These are phyloP conservation scores for Perca fluviatilis DNA, from an alignment of 2,113 vertebrate species.

Conservation along the genomic window DNA sequence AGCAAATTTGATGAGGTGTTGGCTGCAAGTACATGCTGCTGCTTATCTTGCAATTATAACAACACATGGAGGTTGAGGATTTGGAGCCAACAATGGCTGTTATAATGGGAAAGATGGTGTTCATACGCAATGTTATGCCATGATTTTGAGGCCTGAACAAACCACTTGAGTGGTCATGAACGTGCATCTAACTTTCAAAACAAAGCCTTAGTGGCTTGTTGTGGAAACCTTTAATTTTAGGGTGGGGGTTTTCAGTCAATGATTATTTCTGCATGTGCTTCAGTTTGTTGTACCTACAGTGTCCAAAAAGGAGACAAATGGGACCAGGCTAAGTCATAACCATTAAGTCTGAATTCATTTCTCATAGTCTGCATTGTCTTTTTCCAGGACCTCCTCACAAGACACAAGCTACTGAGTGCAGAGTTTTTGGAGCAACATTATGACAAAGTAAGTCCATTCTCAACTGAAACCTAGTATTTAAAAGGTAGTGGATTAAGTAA, in stretches of 20 bases:
- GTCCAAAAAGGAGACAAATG: background rate
- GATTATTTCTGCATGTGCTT: background rate
- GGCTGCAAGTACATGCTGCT: background rate
- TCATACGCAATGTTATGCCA: background rate
- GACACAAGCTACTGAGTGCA: constrained; percentile 96
- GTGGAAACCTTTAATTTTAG: background rate
- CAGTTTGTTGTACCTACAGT: background rate
- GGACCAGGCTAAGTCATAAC: background rate
- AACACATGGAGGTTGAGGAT: background rate
- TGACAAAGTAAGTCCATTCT: constrained; percentile 89
- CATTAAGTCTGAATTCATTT: background rate
- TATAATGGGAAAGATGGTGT: background rate
- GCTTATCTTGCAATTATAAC: background rate
- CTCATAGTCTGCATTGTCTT: constrained; percentile 33
- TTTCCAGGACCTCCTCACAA: constrained; percentile 94
- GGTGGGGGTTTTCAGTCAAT: background rate
- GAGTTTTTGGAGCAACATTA: constrained; percentile 98
- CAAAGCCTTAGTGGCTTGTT: background rate
- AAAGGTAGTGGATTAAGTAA: background rate
- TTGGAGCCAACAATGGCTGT: background rate
- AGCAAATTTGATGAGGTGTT: background rate
- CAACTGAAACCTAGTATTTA: background rate
- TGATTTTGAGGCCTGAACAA: background rate
- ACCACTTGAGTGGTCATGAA: background rate
- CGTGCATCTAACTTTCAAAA: background rate